Evolutionary conservation across 2,797 vertebrate genomes (phyloP), one percentile per base, ranked within the genome.

Genomic region (Lagocephalus sceleratus): DNA sequence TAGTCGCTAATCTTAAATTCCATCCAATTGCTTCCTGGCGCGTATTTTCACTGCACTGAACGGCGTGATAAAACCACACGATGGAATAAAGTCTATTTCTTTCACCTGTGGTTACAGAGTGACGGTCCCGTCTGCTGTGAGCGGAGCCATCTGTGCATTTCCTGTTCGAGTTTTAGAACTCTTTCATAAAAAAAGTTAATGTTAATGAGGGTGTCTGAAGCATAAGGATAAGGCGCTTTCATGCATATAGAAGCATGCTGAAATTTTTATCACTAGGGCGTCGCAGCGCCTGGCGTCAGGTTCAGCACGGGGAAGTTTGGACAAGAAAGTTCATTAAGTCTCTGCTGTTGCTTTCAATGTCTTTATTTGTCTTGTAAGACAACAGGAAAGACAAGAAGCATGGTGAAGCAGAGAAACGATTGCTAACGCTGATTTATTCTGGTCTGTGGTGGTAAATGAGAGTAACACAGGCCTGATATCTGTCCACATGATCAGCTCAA

Each of bases 171-270:
- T 21, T 47, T 47, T 51, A 23, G 53, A 76, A 47, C 52, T 47
- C 45, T 21, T 46, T 44, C 9, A 15, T n/a, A 39, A 40, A 51
- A 47, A 38, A 54, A 50, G 48, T 6, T n/a, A 39, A 22, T 63
- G 47, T n/a, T 32, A 47, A 5, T 6, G 49, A 65, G 57, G 62
- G 73, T 11, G 53, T 60, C 40, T 61, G 63, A 71, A 58, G 64
- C 74, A 63, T 56, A 62, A 71, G 68, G 66, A 76, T 64, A 51
- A 73, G 59, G 65, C n/a, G 55, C 63, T 52, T 79, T 78, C 78
- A 79, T 84, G 79, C 77, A 82, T 89, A 78, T 77, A 63, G 83
- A 73, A 85, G 72, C 64, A 55, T 63, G 72, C 68, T 87, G 12
- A 83, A 87, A 83, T 41, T 73, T 87, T 85, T 69, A 86, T 83